Percentiles rank a stretch among this genome's conserved stretches.
Evolutionary conservation across 2,888 invertebrate species (phyloP).

Genomic region (Elegia similella): DNA sequence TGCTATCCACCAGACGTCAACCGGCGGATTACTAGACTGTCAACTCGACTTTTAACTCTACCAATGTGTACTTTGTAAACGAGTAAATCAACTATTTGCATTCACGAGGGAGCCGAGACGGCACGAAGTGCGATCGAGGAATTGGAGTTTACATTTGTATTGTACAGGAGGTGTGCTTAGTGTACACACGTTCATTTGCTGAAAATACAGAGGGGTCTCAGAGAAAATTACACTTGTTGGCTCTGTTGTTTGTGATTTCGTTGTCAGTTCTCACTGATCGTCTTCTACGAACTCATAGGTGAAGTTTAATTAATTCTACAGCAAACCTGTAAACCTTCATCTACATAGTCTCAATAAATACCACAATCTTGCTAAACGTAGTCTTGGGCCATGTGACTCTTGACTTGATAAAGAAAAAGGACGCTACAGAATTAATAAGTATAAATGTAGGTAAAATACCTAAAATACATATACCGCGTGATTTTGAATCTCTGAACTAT

Average conservation of each 20-base stretch:
- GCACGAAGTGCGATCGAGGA: constrained; percentile 18
- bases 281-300: no score
- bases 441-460: no score
- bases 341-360: no score
- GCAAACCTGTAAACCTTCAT: no score
- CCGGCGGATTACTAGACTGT: neutral
- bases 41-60: neutral
- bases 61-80: constrained; percentile 5
- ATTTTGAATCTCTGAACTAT: no score
- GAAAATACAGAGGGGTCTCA: constrained; percentile 1
- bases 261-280: neutral
- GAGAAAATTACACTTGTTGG: neutral
- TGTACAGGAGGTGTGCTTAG: constrained; percentile 21
- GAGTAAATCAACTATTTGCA: constrained; percentile 34
- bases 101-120: constrained; percentile 30
- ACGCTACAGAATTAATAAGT: no score
- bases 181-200: constrained; percentile 47
- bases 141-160: constrained; percentile 18
- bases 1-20: no score
- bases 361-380: no score
- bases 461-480: no score
- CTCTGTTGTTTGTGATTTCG: neutral
- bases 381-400: no score
- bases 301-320: no score
- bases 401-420: no score